Evolutionary conservation across 2,888 invertebrate genomes (phyloP), one percentile per base, ranked within the genome.

Genomic region (Iphiclides podalirius): DNA sequence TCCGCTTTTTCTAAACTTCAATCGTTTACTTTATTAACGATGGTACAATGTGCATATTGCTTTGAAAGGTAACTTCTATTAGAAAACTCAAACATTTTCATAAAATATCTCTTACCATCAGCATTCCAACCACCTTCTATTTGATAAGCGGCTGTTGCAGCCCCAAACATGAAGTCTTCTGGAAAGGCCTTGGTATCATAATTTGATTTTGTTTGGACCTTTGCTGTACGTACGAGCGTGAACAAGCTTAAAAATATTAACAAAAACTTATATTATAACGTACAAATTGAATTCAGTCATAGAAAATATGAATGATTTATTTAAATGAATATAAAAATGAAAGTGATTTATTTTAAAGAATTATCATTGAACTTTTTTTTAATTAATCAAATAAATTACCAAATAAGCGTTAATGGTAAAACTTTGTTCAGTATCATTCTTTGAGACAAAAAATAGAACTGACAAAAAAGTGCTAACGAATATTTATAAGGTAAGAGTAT

Each of bases 71-170:
- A n/a, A n/a, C n/a, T n/a, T n/a, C n/a, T n/a, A n/a, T n/a, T n/a
- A n/a, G n/a, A n/a, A n/a, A n/a, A n/a, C n/a, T n/a, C n/a, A n/a
- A 15, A 16, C 3, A 33, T 16, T 1, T 11, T 33, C n/a, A n/a
- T n/a, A 33, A 23, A 23, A 15, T 36, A 34, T 12, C 7, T 42
- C 47, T 43, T 49, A 55, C 55, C 52, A 52, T 55, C 54, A 23
- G 47, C 46, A 43, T 54, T 47, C 52, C 54, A 54, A 2, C 34
- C 54, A n/a, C 52, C 54, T 37, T 52, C 54, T 16, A 52, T 39
- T 34, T 54, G 54, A 31, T 54, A 54, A 8, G 54, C 52, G 1
- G 54, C 38, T 15, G 54, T 52, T 7, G 49, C 46, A 16, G 36
- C 50, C 1, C 54, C 54, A 9, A 54, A 54, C 14, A 26, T 28